Evolutionary conservation across 2,888 invertebrate genomes (phyloP).

Genomic region (Troides aeacus): DNA sequence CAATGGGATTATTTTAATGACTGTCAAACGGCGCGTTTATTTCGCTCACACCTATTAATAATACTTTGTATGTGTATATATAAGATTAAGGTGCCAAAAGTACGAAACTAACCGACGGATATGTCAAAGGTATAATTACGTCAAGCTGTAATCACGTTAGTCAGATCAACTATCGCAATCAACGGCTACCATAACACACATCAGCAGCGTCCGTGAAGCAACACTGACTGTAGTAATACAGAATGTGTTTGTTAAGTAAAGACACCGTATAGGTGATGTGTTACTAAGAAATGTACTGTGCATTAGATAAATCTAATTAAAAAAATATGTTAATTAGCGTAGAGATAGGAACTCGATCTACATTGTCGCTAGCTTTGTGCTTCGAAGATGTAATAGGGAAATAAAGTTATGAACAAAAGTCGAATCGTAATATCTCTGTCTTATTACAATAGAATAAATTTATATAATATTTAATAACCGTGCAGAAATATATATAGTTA

Average conservation of each 20-base stretch:
- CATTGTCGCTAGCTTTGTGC: too few relatives aligned
- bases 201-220: slow-evolving; percentile 6
- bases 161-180: slow-evolving; percentile 8
- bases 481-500: background rate
- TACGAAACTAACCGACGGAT: background rate
- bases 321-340: too few relatives aligned
- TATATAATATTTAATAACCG: background rate
- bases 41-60: too few relatives aligned
- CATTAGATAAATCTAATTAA: too few relatives aligned
- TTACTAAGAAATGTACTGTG: too few relatives aligned
- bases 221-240: slow-evolving; percentile 11
- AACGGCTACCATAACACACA: slow-evolving; percentile 15
- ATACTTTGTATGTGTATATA: too few relatives aligned
- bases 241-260: background rate
- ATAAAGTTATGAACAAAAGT: too few relatives aligned
- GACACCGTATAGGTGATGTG: background rate
- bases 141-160: slow-evolving; percentile 9
- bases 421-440: background rate
- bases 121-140: slow-evolving; percentile 21
- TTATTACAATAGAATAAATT: background rate
- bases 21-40: too few relatives aligned
- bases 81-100: background rate
- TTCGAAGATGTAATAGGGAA: too few relatives aligned
- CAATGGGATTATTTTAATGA: too few relatives aligned
- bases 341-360: too few relatives aligned